These are phyloP conservation scores for Lycia hirtaria DNA, from an alignment of 2,888 invertebrate genomes.

Conservation along the genomic window DNA sequence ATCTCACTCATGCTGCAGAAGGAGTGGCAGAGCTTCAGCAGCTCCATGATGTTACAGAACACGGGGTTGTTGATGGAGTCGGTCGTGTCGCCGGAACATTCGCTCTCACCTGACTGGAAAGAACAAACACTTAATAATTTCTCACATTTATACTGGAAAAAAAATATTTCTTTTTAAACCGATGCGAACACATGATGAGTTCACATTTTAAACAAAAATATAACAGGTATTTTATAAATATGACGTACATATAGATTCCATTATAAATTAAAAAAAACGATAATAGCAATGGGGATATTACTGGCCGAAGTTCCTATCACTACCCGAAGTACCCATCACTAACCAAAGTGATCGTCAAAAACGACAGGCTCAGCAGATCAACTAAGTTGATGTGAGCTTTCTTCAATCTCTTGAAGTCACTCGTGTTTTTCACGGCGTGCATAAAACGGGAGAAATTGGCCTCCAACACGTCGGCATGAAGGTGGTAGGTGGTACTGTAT, in stretches of 20 bases:
- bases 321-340: constrained; percentile 35
- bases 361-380: constrained; percentile 93
- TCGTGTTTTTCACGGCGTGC: constrained; percentile 89
- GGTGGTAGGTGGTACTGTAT: too few relatives aligned
- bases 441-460: constrained; percentile 92
- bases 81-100: constrained; percentile 58
- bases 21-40: constrained; percentile 87
- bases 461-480: constrained; percentile 96
- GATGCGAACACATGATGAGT: too few relatives aligned
- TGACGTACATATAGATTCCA: too few relatives aligned
- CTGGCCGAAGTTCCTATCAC: neutral
- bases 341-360: constrained; percentile 88
- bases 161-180: neutral
- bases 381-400: constrained; percentile 93
- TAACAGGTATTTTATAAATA: too few relatives aligned
- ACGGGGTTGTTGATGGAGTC: constrained; percentile 75
- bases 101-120: constrained; percentile 63
- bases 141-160: neutral
- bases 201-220: too few relatives aligned
- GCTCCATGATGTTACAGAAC: constrained; percentile 84
- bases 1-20: constrained; percentile 84
- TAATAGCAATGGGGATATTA: too few relatives aligned
- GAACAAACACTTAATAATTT: neutral
- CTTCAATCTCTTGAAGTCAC: constrained; percentile 94
- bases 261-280: too few relatives aligned